Evolutionary conservation across 2,888 invertebrate species (phyloP).

Genomic region (Pristionchus fissidentatus): DNA sequence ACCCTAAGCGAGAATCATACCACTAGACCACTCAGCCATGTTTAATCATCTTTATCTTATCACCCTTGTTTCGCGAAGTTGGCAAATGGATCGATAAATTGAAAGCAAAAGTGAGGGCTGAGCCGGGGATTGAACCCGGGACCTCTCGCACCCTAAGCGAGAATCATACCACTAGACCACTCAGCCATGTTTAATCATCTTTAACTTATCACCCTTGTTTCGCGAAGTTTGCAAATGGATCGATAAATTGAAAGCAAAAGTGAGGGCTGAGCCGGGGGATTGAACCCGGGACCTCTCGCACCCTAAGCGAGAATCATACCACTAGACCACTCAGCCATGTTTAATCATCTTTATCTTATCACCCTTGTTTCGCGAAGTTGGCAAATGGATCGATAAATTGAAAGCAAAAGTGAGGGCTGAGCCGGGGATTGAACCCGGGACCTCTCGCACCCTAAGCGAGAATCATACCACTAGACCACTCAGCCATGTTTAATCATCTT

Average conservation of each 20-base stretch:
- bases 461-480: conserved; percentile 77
- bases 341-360: not conserved
- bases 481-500: conserved; percentile 50
- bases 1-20: conserved; percentile 77
- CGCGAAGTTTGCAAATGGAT: conserved; percentile 51
- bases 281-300: conserved; percentile 76
- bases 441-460: conserved; percentile 77
- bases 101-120: conserved; percentile 52
- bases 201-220: too few species aligned
- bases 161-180: too few species aligned
- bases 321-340: conserved; percentile 74
- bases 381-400: not conserved
- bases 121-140: conserved; percentile 74
- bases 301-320: conserved; percentile 77
- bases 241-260: not conserved
- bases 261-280: conserved; percentile 59
- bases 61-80: not conserved
- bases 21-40: conserved; percentile 75
- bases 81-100: not conserved
- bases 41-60: not conserved
- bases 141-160: conserved; percentile 76
- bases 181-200: too few species aligned
- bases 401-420: conserved; percentile 53
- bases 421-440: conserved; percentile 75
- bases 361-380: not conserved